Percentiles rank a stretch among this genome's conserved stretches.
Conservation (phyloP, 2,113 vertebrate species). For the Dasyornis broadbenti region DNA sequence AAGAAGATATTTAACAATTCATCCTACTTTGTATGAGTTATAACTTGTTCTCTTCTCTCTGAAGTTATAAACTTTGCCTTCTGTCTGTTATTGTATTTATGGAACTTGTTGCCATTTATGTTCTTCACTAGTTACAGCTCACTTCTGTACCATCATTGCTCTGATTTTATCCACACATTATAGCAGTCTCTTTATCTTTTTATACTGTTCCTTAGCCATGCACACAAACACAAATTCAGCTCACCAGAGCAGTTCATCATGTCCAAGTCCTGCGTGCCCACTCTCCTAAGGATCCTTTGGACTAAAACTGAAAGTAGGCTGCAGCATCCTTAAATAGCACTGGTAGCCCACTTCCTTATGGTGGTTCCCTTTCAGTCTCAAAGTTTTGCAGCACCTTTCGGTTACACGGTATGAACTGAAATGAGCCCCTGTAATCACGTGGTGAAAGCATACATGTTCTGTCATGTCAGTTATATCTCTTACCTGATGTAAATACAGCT, state of each 20-base stretch:
- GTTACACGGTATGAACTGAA: neutral
- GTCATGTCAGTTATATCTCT: neutral
- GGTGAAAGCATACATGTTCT: neutral
- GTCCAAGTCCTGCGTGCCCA: neutral
- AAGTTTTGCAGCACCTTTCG: neutral
- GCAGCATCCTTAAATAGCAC: neutral
- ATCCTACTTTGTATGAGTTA: neutral
- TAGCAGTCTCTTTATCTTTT: neutral
- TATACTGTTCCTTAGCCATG: neutral
- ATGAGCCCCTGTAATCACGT: neutral
- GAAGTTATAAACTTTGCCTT: neutral
- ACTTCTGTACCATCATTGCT: neutral
- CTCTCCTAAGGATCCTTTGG: neutral
- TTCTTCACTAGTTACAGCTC: neutral
- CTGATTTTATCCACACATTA: neutral
- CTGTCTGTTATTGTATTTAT: neutral
- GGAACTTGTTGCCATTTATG: neutral
- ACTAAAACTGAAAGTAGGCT: neutral
- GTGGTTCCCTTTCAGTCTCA: neutral
- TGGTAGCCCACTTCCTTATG: neutral
- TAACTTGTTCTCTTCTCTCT: neutral
- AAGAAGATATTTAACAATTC: neutral
- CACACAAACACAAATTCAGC: neutral
- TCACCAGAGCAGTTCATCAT: neutral
- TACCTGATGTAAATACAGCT: neutral